A percentile compares a stretch with the other conserved stretches of the same genome.
Evolutionary conservation across 2,797 vertebrate species (phyloP).

Genomic region (Tokudaia tokunoshimensis): DNA sequence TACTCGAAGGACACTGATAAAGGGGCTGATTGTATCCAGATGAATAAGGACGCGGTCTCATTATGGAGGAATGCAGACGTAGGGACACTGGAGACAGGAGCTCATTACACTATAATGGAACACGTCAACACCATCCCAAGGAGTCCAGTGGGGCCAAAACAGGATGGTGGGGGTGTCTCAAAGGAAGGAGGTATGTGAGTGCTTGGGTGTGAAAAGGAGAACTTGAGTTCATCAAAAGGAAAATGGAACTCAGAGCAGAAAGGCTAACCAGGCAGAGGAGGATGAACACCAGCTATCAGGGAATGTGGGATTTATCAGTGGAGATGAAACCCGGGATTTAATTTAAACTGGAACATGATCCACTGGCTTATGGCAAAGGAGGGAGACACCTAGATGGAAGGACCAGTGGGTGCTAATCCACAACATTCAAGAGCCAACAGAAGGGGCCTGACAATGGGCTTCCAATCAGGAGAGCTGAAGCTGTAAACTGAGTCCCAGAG

Average conservation of each 20-base stretch:
- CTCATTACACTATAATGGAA: background rate
- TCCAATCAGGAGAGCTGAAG: background rate
- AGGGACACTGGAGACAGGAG: background rate
- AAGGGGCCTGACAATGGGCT: background rate
- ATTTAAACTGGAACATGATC: slow-evolving; percentile 1
- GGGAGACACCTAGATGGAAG: background rate
- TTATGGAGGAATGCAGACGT: background rate
- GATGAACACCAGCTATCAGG: background rate
- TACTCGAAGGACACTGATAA: background rate
- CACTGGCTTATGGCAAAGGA: background rate
- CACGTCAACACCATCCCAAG: background rate
- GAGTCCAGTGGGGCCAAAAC: background rate
- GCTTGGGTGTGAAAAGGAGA: background rate
- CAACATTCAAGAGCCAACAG: background rate
- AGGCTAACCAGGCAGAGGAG: background rate
- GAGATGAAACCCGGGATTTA: background rate
- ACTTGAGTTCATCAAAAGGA: background rate
- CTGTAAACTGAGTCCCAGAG: background rate
- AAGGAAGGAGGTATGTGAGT: background rate
- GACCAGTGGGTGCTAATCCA: background rate
- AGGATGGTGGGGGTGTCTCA: background rate
- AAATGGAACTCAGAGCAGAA: background rate
- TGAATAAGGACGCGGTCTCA: background rate
- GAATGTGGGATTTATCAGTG: background rate
- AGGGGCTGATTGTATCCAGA: background rate